Conservation (phyloP, 2,888 invertebrate species). For the Cylindroiulus punctatus region DNA sequence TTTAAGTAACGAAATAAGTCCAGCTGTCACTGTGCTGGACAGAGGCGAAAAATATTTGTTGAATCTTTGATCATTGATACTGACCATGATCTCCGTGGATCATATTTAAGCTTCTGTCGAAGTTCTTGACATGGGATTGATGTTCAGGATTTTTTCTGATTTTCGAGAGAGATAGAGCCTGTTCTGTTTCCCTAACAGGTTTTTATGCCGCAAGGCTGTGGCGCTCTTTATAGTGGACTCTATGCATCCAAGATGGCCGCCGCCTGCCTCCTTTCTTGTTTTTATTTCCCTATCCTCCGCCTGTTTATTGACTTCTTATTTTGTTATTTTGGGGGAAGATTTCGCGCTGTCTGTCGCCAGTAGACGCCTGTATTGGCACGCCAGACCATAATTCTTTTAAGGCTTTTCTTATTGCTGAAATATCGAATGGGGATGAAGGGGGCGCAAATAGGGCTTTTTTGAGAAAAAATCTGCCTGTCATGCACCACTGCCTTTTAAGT, state of each 20-base stretch:
- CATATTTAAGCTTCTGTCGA: background rate
- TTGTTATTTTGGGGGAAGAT: background rate
- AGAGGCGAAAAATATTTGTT: background rate
- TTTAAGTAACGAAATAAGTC: background rate
- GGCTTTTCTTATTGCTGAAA: background rate
- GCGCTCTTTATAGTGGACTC: background rate
- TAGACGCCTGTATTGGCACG: conserved; percentile 21
- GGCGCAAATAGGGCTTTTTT: background rate
- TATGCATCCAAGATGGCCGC: background rate
- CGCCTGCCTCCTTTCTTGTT: background rate
- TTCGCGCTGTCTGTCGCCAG: background rate
- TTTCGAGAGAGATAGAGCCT: background rate
- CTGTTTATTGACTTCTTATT: conserved; percentile 14
- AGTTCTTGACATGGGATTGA: background rate
- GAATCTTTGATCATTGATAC: background rate
- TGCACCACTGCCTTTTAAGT: background rate
- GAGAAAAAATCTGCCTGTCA: background rate
- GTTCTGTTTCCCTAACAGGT: too few relatives aligned
- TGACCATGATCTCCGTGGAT: background rate
- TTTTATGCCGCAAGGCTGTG: background rate
- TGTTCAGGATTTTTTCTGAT: background rate
- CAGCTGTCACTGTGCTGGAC: background rate
- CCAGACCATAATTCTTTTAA: background rate
- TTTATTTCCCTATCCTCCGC: background rate
- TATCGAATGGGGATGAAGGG: conserved; percentile 8